These are phyloP conservation scores for Anoplopoma fimbria DNA, from an alignment of 2,113 vertebrate genomes.

Conservation along the genomic window DNA sequence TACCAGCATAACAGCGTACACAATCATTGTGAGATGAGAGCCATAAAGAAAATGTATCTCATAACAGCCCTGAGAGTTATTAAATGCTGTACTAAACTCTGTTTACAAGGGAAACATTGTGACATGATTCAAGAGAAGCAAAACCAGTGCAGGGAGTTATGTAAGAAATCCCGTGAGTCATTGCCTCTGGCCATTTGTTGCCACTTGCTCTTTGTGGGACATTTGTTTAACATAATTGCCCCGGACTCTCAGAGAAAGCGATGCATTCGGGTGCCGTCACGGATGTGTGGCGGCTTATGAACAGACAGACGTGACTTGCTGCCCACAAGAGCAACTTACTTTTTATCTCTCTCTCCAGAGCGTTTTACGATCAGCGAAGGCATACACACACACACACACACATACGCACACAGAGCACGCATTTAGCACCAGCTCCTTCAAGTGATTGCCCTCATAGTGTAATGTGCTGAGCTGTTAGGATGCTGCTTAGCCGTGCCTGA, in stretches of 20 bases:
- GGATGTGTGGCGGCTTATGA: conserved; percentile 5
- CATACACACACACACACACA: neutral
- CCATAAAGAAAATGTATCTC: conserved; percentile 12
- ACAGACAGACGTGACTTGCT: neutral
- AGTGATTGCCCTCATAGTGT: conserved; percentile 11
- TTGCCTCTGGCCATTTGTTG: conserved; percentile 19
- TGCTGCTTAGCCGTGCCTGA: conserved; percentile 54
- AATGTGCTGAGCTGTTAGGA: conserved; percentile 64
- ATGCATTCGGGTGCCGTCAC: conserved; percentile 3
- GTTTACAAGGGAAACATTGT: conserved; percentile 20
- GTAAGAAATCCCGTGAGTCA: conserved; percentile 34
- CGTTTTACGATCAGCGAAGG: conserved; percentile 2
- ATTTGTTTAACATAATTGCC: conserved; percentile 14
- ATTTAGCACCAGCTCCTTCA: conserved; percentile 22
- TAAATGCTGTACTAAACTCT: neutral
- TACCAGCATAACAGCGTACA: conserved; percentile 2
- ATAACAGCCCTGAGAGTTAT: conserved; percentile 2
- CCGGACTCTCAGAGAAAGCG: neutral
- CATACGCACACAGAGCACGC: neutral
- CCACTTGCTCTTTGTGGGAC: neutral
- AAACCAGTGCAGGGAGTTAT: neutral
- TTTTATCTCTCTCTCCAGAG: neutral
- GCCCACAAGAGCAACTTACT: neutral
- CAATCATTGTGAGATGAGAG: conserved; percentile 11
- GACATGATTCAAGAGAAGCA: neutral